A percentile compares a stretch with the other conserved stretches of the same genome.
Evolutionary conservation across 1,140 invertebrate species (phyloP).

Genomic region (Pseudachorutes palmiensis): DNA sequence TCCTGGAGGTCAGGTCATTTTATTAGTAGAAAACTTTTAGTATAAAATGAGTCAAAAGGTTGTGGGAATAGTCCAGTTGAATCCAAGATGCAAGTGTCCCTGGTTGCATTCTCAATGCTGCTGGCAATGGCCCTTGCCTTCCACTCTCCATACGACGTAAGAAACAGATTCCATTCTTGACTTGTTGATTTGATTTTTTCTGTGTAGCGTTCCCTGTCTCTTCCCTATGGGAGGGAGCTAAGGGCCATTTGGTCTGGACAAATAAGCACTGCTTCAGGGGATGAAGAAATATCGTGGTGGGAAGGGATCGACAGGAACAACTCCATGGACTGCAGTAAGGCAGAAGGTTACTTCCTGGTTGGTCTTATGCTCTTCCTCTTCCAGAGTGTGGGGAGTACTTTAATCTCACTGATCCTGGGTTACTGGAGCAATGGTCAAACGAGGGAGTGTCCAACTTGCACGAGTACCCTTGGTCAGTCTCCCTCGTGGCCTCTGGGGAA

Average conservation of each 20-base stretch:
- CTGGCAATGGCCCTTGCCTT: background rate
- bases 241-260: slow-evolving; percentile 14
- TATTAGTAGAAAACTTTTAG: background rate
- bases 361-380: background rate
- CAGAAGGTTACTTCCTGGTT: background rate
- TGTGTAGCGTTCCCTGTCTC: slow-evolving; percentile 14
- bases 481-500: slow-evolving; percentile 12
- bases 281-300: slow-evolving; percentile 22
- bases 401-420: background rate
- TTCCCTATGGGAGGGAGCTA: slow-evolving; percentile 19
- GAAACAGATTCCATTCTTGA: background rate
- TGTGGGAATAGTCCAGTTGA: background rate
- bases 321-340: slow-evolving; percentile 25
- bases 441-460: slow-evolving; percentile 3
- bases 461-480: slow-evolving; percentile 22
- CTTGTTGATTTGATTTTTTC: background rate
- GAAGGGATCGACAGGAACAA: slow-evolving; percentile 22
- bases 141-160: slow-evolving; percentile 15
- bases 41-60: background rate
- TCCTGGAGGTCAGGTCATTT: background rate
- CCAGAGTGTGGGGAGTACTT: slow-evolving; percentile 15
- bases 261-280: background rate
- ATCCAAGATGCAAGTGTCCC: background rate
- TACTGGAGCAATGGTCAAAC: slow-evolving; percentile 10
- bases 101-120: background rate